Base-by-base conservation (phyloP, 1,140 invertebrate species). In the Papilio glaucus region DNA sequence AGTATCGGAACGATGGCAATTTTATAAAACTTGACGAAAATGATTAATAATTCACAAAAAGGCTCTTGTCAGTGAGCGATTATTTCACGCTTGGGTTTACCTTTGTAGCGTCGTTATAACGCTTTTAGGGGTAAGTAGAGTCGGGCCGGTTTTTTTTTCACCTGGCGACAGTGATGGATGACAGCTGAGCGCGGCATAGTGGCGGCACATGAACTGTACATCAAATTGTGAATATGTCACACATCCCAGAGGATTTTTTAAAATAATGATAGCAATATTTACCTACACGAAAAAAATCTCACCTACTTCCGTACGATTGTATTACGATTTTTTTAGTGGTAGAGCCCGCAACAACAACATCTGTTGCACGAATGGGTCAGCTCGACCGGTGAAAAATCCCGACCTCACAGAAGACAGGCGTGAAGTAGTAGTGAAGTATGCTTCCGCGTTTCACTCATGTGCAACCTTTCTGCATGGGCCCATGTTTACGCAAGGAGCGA, bases 41-140 rank as follows among this genome's bases (percentile, higher is more conserved):
- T 69, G 41, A 69, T 69, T 49, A 49, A 69, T 69, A 49, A 37
- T 33, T 45, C 26, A 29, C 12, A 49, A 69, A 53, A 69, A 69
- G 41, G 41, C 18, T 38, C 39, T 13, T 45, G 67, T 69, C 67
- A 69, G 26, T 69, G 41, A 33, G 67, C 26, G 41, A 45, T 69
- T 49, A 69, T 63, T 63, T 39, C 9, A 21, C 61, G 61, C 61
- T 63, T 39, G 24, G n/a, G 24, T 21, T n/a, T 53, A 69, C 41
- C 33, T 45, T 53, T 33, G 67, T 69, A 29, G 26, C 42, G 41
- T 49, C 65, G 61, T 33, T 57, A 37, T 39, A 12, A 41, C 38
- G 38, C 67, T 33, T 49, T 69, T 69, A 33, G 7, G 42, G n/a
- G 24, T 49, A 33, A 38, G 67, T 49, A 49, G 13, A 38, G 33